Evolutionary conservation across 1,140 invertebrate species (phyloP).

Genomic region (Leucophenga varia): DNA sequence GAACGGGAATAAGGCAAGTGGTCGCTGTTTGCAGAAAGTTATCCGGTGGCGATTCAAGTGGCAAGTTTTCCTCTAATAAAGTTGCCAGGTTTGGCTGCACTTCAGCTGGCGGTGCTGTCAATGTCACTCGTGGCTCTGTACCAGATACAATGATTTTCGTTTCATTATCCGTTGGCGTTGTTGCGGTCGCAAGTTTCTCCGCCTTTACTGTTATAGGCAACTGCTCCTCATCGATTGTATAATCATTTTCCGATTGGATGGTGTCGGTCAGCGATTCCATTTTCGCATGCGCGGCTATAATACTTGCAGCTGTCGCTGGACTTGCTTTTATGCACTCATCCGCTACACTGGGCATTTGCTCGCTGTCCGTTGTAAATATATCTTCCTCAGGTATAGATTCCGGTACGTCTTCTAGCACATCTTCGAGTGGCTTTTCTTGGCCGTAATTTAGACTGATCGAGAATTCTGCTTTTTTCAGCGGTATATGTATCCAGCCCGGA

Average conservation of each 20-base stretch:
- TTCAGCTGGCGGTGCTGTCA: not conserved
- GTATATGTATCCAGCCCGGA: conserved; percentile 50
- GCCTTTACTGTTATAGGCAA: conserved; percentile 8
- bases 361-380: conserved; percentile 39
- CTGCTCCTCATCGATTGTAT: conserved; percentile 27
- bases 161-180: conserved; percentile 7
- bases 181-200: not conserved
- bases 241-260: conserved; percentile 45
- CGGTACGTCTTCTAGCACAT: conserved; percentile 34
- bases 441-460: conserved; percentile 46
- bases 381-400: conserved; percentile 47
- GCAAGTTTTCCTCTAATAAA: conserved; percentile 36
- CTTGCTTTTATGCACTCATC: conserved; percentile 16
- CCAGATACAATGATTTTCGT: not conserved
- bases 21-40: conserved; percentile 58
- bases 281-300: conserved; percentile 44
- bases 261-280: conserved; percentile 52
- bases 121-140: conserved; percentile 1
- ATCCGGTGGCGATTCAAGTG: conserved; percentile 48
- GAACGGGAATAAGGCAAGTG: conserved; percentile 60
- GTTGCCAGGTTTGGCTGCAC: conserved; percentile 30
- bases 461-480: conserved; percentile 34
- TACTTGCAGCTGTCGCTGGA: conserved; percentile 36
- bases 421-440: conserved; percentile 42
- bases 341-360: conserved; percentile 17